These are phyloP conservation scores for Parasteatoda tepidariorum DNA, from an alignment of 1,140 invertebrate species.

Conservation along the genomic window DNA sequence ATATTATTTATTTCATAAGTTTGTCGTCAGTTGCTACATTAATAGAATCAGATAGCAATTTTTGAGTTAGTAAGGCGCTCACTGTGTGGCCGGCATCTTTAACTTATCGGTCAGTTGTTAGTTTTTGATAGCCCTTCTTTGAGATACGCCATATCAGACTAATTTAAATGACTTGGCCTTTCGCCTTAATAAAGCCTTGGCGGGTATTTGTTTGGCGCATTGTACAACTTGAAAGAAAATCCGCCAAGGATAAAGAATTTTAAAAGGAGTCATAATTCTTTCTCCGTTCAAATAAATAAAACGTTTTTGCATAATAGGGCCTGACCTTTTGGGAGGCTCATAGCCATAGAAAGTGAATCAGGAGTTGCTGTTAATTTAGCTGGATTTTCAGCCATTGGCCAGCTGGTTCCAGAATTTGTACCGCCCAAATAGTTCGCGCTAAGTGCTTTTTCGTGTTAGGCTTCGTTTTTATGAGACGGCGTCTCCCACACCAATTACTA, in stretches of 20 bases:
- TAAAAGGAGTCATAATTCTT: constrained; percentile 57
- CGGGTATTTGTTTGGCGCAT: constrained; percentile 14
- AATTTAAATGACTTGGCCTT: constrained; percentile 55
- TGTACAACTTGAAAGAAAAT: background rate
- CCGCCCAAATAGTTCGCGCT: constrained; percentile 38
- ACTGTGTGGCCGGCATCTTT: constrained; percentile 30
- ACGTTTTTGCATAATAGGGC: constrained; percentile 41
- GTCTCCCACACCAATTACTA: constrained; percentile 49
- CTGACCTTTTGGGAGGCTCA: constrained; percentile 35
- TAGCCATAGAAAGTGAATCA: constrained; percentile 30
- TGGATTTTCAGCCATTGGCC: constrained; percentile 40
- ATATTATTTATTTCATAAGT: too few relatives aligned
- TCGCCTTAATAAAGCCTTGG: constrained; percentile 17
- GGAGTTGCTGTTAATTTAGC: constrained; percentile 38
- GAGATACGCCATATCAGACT: constrained; percentile 22
- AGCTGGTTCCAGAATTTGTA: constrained; percentile 32
- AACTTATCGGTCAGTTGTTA: constrained; percentile 29
- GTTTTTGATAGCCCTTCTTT: constrained; percentile 17
- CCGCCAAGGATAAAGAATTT: constrained; percentile 52
- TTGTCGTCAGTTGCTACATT: too few relatives aligned
- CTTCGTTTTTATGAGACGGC: constrained; percentile 40
- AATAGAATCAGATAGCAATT: too few relatives aligned
- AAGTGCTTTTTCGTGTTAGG: constrained; percentile 59
- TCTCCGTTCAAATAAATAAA: constrained; percentile 54
- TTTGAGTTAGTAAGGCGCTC: too few relatives aligned